These are phyloP conservation scores for Antheraea pernyi DNA, from an alignment of 1,140 invertebrate genomes.

Conservation along the genomic window DNA sequence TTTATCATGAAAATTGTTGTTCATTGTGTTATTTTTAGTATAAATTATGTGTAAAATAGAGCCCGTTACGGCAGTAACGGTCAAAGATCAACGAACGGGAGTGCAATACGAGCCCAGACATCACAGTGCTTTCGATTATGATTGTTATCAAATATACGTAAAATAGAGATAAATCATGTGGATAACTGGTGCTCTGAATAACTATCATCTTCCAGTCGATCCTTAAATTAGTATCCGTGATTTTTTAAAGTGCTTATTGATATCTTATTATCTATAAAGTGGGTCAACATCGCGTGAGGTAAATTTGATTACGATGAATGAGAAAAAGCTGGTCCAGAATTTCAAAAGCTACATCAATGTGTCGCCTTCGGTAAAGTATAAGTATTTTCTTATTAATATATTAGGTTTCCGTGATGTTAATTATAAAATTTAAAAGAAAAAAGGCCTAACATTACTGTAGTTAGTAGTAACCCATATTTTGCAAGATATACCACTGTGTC, in stretches of 20 bases:
- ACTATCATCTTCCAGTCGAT: constrained; percentile 29
- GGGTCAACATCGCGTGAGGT: constrained; percentile 50
- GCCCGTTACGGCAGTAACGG: not conserved
- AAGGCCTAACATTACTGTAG: too few species aligned
- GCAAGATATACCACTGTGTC: too few species aligned
- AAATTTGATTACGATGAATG: constrained; percentile 68
- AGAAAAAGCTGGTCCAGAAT: constrained; percentile 67
- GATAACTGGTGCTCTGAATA: constrained; percentile 46
- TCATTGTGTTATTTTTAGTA: constrained; percentile 24
- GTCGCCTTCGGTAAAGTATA: constrained; percentile 50
- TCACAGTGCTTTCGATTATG: constrained; percentile 46
- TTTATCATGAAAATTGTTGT: constrained; percentile 20
- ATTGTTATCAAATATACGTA: constrained; percentile 67
- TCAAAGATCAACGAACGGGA: not conserved
- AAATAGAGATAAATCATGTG: constrained; percentile 59
- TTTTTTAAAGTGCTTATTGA: not conserved
- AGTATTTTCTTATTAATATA: not conserved
- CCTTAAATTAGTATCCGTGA: constrained; percentile 2
- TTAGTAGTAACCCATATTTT: too few species aligned
- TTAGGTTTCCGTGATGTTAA: not conserved
- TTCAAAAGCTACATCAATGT: constrained; percentile 74
- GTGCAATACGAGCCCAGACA: constrained; percentile 20
- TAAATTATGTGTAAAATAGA: constrained; percentile 30
- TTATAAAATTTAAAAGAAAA: not conserved
- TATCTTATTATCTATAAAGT: constrained; percentile 36